phyloP scores from a whole-genome alignment of 2,113 vertebrate genomes.

The Zosterops hypoxanthus region DNA sequence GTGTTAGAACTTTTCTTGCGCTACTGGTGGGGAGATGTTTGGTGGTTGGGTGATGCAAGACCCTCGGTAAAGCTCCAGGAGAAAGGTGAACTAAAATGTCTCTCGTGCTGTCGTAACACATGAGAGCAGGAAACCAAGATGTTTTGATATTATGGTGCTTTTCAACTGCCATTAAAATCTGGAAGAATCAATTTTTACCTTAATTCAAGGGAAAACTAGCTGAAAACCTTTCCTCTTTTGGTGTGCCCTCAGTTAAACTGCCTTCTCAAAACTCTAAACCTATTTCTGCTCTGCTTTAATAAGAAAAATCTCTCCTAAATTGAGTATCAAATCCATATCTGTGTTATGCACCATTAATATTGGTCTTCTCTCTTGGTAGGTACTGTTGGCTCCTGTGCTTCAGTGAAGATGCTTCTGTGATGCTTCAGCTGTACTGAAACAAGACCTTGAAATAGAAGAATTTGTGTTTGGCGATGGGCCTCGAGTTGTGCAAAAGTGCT shows the following conservation, averaged over 20 bases:
- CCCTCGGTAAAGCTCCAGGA: neutral
- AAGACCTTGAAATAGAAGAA: neutral
- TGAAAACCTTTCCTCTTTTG: neutral
- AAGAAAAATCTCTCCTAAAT: neutral
- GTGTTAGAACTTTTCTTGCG: neutral
- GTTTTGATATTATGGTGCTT: neutral
- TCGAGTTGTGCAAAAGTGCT: constrained; percentile 86
- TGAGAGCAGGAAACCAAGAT: neutral
- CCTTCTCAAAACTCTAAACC: neutral
- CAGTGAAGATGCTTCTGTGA: neutral
- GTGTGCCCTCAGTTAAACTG: neutral
- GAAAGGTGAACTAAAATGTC: neutral
- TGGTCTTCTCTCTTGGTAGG: constrained; percentile 33
- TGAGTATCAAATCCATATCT: neutral
- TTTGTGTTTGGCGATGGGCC: constrained; percentile 38
- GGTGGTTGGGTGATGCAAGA: neutral
- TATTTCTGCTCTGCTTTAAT: neutral
- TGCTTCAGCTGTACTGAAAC: neutral
- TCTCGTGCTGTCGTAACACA: accelerated
- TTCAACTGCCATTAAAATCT: neutral
- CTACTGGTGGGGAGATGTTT: neutral
- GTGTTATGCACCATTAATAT: neutral
- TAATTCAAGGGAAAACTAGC: neutral
- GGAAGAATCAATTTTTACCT: neutral
- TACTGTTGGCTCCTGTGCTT: neutral